Base-by-base conservation (phyloP, 2,113 vertebrate species). In the Brachyistius frenatus region DNA sequence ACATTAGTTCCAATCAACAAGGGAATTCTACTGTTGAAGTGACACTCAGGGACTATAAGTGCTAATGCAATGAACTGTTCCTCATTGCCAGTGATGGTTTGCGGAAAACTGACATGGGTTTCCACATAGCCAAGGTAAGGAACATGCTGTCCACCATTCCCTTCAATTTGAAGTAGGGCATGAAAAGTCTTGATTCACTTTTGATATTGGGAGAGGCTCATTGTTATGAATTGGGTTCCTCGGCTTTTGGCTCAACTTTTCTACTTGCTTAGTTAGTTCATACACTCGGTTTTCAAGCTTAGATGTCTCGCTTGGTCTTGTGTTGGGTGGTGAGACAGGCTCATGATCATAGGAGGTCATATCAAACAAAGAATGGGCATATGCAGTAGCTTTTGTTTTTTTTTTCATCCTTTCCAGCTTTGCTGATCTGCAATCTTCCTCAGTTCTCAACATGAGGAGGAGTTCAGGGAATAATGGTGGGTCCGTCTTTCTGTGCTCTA, bases 361-460 rank as follows among this genome's bases (percentile, higher is more conserved):
- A 9, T 53, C 0, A 32, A 54, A 64, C 6, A 72, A 5, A 1
- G 36, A 16, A 7, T 72, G 35, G 33, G 69, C 58, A 54, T 64
- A 14, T 44, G 37, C 36, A 11, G 15, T 16, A 54, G 71, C 71
- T 31, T 73, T 73, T 44, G 37, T 33, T 13, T 23, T 9, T 15
- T 63, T 66, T 50, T 73, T 54, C 66, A 69, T 69, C 3, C 66
- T 41, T 37, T 69, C 53, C 10, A 69, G 13, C 66, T 69, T 69
- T 16, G 53, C 66, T 30, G 52, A 44, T 1, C 66, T 7, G 5
- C 67, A 54, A 10, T 52, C 69, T 31, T 50, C 57, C 7, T 52
- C 57, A 32, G 57, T 63, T 41, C 70, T 65, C 31, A 65, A 36
- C 0, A 76, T 16, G 9, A 58, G 33, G 16, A 76, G 44, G 1